Conservation (phyloP, 2,888 invertebrate species). For the Drosophila koepferae region DNA sequence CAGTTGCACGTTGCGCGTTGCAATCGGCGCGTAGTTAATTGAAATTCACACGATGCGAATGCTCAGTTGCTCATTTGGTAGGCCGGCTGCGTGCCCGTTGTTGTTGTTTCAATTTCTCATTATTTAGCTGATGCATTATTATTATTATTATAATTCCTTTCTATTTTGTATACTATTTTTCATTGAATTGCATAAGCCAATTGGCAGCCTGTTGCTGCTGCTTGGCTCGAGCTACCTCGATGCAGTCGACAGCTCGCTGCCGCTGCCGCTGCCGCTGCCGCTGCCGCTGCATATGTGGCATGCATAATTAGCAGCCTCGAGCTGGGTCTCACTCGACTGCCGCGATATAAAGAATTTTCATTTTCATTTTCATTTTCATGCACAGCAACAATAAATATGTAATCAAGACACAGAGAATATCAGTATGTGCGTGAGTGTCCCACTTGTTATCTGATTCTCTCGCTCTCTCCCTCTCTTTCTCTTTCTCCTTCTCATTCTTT, state of each 20-base stretch:
- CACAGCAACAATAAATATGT: conserved; percentile 77
- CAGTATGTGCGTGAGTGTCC: conserved; percentile 33
- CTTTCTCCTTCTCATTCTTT: conserved; percentile 45
- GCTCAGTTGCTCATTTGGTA: conserved; percentile 69
- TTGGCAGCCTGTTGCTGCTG: conserved; percentile 61
- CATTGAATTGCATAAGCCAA: conserved; percentile 58
- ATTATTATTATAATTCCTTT: conserved; percentile 77
- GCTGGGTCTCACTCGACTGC: conserved; percentile 42
- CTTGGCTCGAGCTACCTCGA: background rate
- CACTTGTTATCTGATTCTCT: conserved; percentile 35
- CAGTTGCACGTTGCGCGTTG: conserved; percentile 30
- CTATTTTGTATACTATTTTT: conserved; percentile 41
- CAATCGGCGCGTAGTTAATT: conserved; percentile 65
- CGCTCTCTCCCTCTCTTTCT: background rate
- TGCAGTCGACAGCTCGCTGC: too few species aligned
- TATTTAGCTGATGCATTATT: conserved; percentile 67
- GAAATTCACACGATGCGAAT: conserved; percentile 83
- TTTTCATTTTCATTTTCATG: conserved; percentile 56
- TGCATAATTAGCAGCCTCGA: conserved; percentile 75
- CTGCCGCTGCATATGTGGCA: conserved; percentile 68
- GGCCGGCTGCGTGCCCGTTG: conserved; percentile 67
- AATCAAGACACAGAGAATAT: conserved; percentile 62
- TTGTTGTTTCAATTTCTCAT: conserved; percentile 42
- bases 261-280: background rate
- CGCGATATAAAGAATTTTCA: conserved; percentile 58